Percentiles rank a stretch among this genome's conserved stretches.
Evolutionary conservation across 1,140 invertebrate species (phyloP).

Genomic region (Hyles euphorbiae): DNA sequence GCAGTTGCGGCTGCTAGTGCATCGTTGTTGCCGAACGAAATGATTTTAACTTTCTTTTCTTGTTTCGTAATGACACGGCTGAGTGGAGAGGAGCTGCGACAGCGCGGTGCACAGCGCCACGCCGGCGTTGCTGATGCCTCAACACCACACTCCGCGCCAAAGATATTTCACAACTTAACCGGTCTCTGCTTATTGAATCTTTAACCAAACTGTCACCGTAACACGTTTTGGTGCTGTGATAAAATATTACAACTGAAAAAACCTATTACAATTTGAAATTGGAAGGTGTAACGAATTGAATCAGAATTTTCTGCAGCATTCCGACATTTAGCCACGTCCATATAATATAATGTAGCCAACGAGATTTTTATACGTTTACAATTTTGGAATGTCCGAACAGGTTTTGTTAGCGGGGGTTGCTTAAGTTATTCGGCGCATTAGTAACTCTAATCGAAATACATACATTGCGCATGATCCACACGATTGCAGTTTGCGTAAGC

Average conservation of each 20-base stretch:
- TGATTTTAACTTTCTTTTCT: slow-evolving; percentile 66
- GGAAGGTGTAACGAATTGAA: too few relatives aligned
- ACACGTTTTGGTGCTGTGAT: too few relatives aligned
- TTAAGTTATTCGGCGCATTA: too few relatives aligned
- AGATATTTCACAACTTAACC: slow-evolving; percentile 39
- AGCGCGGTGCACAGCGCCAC: slow-evolving; percentile 21
- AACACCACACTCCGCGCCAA: slow-evolving; percentile 10
- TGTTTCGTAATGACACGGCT: slow-evolving; percentile 66
- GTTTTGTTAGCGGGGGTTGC: neutral
- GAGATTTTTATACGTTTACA: too few relatives aligned
- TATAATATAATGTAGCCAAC: too few relatives aligned
- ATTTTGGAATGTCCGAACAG: neutral
- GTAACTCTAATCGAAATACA: slow-evolving; percentile 20
- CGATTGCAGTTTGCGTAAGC: slow-evolving; percentile 67
- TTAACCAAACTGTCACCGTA: too few relatives aligned
- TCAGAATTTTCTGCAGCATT: too few relatives aligned
- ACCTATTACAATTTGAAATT: too few relatives aligned
- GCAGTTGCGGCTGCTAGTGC: slow-evolving; percentile 32
- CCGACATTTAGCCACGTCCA: too few relatives aligned
- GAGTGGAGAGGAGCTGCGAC: slow-evolving; percentile 50
- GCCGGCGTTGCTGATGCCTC: slow-evolving; percentile 14
- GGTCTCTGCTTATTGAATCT: too few relatives aligned
- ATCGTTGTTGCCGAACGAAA: slow-evolving; percentile 55
- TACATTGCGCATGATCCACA: slow-evolving; percentile 56
- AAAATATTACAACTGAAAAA: too few relatives aligned